Evolutionary conservation across 2,797 vertebrate species (phyloP).

Genomic region (Eurystomus glaucurus): DNA sequence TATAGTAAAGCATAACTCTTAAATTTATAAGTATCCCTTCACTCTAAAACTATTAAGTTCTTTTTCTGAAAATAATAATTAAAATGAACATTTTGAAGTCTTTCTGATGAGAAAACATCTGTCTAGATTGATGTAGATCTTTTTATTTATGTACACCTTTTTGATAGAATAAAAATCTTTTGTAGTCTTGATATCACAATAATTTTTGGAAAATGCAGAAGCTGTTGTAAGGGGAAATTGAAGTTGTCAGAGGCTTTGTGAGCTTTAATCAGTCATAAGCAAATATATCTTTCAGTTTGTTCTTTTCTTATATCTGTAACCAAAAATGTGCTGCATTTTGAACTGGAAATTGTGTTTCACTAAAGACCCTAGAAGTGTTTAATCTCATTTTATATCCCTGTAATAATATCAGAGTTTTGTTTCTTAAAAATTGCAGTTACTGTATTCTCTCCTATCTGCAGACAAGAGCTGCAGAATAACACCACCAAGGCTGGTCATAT

Average conservation of each 20-base stretch:
- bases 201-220: not conserved
- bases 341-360: not conserved
- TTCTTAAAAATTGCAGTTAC: not conserved
- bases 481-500: not conserved
- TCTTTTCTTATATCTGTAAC: not conserved
- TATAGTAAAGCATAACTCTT: constrained; percentile 13
- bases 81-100: not conserved
- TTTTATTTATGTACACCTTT: not conserved
- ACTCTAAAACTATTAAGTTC: not conserved
- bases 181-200: not conserved
- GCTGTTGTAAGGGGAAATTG: not conserved
- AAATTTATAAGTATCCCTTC: not conserved
- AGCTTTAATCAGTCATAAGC: not conserved
- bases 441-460: not conserved
- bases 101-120: not conserved
- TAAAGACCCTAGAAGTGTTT: not conserved
- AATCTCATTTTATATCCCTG: not conserved
- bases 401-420: not conserved
- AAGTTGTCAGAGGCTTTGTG: not conserved
- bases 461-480: not conserved
- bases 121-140: not conserved
- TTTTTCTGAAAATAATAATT: constrained; percentile 37
- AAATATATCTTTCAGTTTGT: not conserved
- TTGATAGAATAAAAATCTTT: not conserved
- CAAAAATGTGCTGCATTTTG: not conserved